These are phyloP conservation scores for Acrocephalus arundinaceus DNA, from an alignment of 2,113 vertebrate species.

Conservation along the genomic window DNA sequence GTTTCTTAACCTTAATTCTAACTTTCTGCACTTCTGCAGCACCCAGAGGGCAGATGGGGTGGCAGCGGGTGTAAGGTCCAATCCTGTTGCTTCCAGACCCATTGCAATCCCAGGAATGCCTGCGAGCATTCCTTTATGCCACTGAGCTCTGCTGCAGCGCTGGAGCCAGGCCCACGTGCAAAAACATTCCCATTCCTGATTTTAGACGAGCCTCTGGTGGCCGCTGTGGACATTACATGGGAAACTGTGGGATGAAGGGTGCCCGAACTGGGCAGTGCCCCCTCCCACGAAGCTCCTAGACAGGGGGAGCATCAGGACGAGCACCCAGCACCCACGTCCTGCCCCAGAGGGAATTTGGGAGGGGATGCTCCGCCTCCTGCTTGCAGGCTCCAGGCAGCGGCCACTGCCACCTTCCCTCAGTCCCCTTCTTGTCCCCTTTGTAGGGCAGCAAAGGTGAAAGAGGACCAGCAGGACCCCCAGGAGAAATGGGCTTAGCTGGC, in stretches of 20 bases:
- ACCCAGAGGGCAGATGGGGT: not conserved
- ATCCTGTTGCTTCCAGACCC: not conserved
- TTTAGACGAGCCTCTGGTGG: constrained; percentile 30
- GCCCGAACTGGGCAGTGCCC: fast-evolving
- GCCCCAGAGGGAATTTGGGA: not conserved
- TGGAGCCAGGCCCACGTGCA: fast-evolving
- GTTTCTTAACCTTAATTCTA: not conserved
- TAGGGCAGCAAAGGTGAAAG: constrained; percentile 83
- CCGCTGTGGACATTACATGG: not conserved
- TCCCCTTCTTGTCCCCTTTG: not conserved
- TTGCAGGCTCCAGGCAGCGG: not conserved
- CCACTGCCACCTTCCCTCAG: not conserved
- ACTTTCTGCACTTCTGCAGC: not conserved
- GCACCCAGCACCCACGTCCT: fast-evolving
- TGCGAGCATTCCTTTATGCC: fast-evolving
- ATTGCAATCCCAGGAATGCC: not conserved
- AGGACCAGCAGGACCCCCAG: constrained; percentile 76
- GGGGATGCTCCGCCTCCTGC: no score
- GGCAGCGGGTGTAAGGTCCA: fast-evolving
- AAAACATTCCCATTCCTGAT: not conserved
- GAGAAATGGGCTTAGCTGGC: constrained; percentile 82
- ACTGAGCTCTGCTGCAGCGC: not conserved
- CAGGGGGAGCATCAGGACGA: no score
- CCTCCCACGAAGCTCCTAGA: not conserved
- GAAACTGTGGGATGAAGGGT: not conserved